Conservation (phyloP, 2,888 invertebrate species). For the Labia minor region DNA sequence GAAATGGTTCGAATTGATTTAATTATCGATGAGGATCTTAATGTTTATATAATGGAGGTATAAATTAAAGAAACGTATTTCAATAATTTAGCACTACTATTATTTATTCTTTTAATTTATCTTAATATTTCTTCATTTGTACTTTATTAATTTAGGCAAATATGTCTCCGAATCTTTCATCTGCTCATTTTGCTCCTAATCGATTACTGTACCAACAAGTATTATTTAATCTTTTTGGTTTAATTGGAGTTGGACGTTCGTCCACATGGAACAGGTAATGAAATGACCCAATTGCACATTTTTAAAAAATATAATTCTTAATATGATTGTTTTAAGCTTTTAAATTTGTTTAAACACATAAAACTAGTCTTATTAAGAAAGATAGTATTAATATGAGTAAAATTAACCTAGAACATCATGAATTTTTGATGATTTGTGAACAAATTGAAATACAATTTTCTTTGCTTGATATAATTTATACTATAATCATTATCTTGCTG, state of each 20-base stretch:
- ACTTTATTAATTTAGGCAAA: conserved; percentile 48
- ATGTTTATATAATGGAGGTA: conserved; percentile 77
- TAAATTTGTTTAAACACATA: conserved; percentile 3
- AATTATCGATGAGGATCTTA: conserved; percentile 74
- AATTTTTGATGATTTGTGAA: too few relatives aligned
- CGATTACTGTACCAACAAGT: conserved; percentile 81
- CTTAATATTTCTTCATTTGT: too few relatives aligned
- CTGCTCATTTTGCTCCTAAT: conserved; percentile 85
- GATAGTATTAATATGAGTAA: too few relatives aligned
- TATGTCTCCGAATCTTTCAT: conserved; percentile 95
- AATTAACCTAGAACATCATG: too few relatives aligned
- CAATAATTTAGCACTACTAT: not conserved
- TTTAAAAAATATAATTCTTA: not conserved
- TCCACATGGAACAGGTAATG: conserved; percentile 21
- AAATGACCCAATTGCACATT: not conserved
- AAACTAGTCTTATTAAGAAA: not conserved
- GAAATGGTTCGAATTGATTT: conserved; percentile 93
- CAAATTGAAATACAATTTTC: too few relatives aligned
- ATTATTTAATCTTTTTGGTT: conserved; percentile 65
- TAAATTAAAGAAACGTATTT: conserved; percentile 20
- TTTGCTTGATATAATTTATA: too few relatives aligned
- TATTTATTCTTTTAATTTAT: not conserved
- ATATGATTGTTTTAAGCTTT: not conserved
- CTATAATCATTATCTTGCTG: too few relatives aligned
- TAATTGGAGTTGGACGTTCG: conserved; percentile 58